Percentiles rank a stretch among this genome's conserved stretches.
Evolutionary conservation across 2,113 vertebrate species (phyloP).

Genomic region (Trogon surrucura): DNA sequence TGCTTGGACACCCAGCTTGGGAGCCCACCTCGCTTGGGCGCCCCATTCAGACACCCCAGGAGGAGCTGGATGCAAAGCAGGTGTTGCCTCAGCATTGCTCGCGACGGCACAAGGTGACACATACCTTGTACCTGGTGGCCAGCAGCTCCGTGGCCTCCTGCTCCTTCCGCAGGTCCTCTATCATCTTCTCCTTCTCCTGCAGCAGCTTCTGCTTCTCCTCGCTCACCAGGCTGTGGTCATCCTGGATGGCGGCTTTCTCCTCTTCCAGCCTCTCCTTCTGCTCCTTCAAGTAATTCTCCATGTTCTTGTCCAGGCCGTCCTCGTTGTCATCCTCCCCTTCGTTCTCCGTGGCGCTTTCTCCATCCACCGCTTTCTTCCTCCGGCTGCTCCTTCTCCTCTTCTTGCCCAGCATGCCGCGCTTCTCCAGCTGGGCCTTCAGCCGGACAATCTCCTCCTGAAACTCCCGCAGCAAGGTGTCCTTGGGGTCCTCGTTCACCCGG

Average conservation of each 20-base stretch:
- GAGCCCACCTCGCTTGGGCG: not conserved
- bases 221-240: slow-evolving; percentile 89
- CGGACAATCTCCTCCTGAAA: slow-evolving; percentile 95
- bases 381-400: slow-evolving; percentile 86
- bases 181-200: slow-evolving; percentile 97
- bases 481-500: slow-evolving; percentile 94
- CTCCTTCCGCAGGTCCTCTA: slow-evolving; percentile 91
- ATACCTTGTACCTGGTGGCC: slow-evolving; percentile 95
- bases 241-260: slow-evolving; percentile 93
- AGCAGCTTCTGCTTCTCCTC: slow-evolving; percentile 95
- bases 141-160: slow-evolving; percentile 93
- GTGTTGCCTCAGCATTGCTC: accelerated
- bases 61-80: not conserved
- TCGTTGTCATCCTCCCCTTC: slow-evolving; percentile 79
- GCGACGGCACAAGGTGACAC: accelerated
- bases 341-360: slow-evolving; percentile 48
- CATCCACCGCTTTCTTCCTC: slow-evolving; percentile 71
- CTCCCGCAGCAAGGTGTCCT: slow-evolving; percentile 92
- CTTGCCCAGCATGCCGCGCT: slow-evolving; percentile 84
- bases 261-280: slow-evolving; percentile 91
- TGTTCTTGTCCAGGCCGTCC: slow-evolving; percentile 79
- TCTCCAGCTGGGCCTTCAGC: slow-evolving; percentile 93
- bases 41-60: accelerated
- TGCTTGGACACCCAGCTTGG: too few relatives aligned
- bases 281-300: slow-evolving; percentile 89